Percentiles rank a stretch among this genome's conserved stretches.
Conservation (phyloP, 2,797 vertebrate genomes). For the Acanthurus leucopareius region DNA sequence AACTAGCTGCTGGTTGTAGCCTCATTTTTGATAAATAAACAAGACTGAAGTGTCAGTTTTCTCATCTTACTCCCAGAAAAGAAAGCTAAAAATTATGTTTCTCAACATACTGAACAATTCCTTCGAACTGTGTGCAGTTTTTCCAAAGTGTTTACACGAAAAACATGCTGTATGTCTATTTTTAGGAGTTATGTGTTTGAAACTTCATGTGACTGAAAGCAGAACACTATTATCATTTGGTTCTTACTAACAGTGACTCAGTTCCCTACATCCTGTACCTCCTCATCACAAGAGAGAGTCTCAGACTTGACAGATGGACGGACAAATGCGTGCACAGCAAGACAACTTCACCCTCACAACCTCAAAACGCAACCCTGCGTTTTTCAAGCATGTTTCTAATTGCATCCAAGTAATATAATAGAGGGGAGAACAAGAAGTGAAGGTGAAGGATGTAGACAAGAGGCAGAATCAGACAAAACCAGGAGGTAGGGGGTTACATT, state of each 20-base stretch:
- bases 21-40: background rate
- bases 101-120: background rate
- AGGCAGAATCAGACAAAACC: slow-evolving; percentile 37
- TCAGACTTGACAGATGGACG: slow-evolving; percentile 43
- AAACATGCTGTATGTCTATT: background rate
- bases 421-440: background rate
- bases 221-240: background rate
- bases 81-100: background rate
- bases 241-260: background rate
- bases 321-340: slow-evolving; percentile 41
- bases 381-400: slow-evolving; percentile 23
- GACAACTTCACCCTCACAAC: slow-evolving; percentile 5
- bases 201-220: too few relatives aligned
- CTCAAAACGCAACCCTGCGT: slow-evolving; percentile 14
- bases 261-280: background rate
- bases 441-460: slow-evolving; percentile 21
- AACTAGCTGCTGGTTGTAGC: background rate
- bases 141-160: background rate
- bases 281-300: background rate
- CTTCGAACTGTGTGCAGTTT: background rate
- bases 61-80: background rate
- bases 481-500: slow-evolving; percentile 68
- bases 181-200: background rate
- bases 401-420: slow-evolving; percentile 20
- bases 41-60: background rate